These are phyloP conservation scores for Calliphora vicina DNA, from an alignment of 1,140 invertebrate species.

Conservation along the genomic window DNA sequence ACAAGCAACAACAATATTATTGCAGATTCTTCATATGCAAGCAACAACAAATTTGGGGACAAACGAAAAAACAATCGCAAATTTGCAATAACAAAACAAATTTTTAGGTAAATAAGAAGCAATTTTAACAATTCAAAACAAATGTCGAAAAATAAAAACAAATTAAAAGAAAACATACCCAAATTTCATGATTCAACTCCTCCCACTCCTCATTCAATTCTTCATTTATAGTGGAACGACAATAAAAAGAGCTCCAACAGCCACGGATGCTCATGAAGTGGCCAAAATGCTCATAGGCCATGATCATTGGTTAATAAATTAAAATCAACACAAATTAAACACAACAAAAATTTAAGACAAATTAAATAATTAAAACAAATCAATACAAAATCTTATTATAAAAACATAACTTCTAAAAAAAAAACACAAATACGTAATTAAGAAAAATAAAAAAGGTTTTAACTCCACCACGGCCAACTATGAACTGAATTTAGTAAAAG, in stretches of 20 bases:
- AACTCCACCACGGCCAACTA: too few species aligned
- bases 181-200: conserved; percentile 38
- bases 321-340: not conserved
- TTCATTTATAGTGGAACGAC: conserved; percentile 29
- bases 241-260: conserved; percentile 30
- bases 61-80: not conserved
- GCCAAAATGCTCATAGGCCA: conserved; percentile 14
- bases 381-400: not conserved
- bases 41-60: too few species aligned
- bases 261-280: not conserved
- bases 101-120: not conserved
- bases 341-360: not conserved
- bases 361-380: not conserved
- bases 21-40: not conserved
- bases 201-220: conserved; percentile 40
- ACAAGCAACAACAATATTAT: not conserved
- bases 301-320: not conserved
- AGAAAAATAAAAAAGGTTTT: not conserved
- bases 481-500: not conserved
- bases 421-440: not conserved
- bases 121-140: not conserved
- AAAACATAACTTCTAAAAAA: not conserved
- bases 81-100: not conserved
- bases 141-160: not conserved
- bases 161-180: conserved; percentile 29